Percentiles rank a stretch among this genome's conserved stretches.
phyloP scores from a whole-genome alignment of 2,888 invertebrate species.

The Amorpha juglandis region DNA sequence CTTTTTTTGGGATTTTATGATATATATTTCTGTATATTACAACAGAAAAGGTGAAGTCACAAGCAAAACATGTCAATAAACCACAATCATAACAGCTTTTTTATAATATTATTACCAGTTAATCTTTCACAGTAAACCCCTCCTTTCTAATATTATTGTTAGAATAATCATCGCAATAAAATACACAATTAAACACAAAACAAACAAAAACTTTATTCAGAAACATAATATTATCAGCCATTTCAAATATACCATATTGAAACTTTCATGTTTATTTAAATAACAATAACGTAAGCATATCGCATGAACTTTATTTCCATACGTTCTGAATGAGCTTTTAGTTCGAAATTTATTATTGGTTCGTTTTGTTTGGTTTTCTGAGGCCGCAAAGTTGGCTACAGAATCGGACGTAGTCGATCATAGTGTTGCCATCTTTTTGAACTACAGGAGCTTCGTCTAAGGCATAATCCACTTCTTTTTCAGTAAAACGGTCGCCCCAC shows the following conservation, averaged over 20 bases:
- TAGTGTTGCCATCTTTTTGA: constrained; percentile 78
- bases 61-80: no score
- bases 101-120: no score
- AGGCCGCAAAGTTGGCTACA: constrained; percentile 85
- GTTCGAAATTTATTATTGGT: constrained; percentile 31
- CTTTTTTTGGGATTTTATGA: no score
- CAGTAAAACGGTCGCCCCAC: constrained; percentile 86
- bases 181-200: neutral
- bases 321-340: constrained; percentile 28
- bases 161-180: no score
- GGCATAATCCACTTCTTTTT: constrained; percentile 86
- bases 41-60: no score
- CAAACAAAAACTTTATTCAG: constrained; percentile 26
- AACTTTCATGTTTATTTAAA: constrained; percentile 2
- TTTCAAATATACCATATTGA: constrained; percentile 21
- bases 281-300: constrained; percentile 12
- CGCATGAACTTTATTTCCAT: constrained; percentile 28
- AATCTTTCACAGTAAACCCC: no score
- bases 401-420: constrained; percentile 87
- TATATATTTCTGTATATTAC: no score
- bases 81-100: no score
- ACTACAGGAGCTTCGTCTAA: constrained; percentile 85
- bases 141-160: no score
- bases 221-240: constrained; percentile 17
- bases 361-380: constrained; percentile 71